Evolutionary conservation across 2,888 invertebrate genomes (phyloP).

Genomic region (Lathronympha strigana): DNA sequence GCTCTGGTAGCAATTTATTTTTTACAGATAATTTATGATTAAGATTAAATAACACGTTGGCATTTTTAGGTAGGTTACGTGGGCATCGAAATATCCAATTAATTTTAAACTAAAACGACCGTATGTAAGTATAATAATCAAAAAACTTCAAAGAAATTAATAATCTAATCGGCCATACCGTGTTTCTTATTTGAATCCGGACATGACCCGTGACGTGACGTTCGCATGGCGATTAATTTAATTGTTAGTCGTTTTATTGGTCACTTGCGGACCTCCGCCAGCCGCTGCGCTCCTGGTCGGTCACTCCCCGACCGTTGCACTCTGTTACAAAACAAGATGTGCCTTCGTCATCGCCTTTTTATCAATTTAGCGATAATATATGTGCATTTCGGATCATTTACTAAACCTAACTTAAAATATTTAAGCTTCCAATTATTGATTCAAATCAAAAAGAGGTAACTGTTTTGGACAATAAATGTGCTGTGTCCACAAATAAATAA

Average conservation of each 20-base stretch:
- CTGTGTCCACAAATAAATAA: constrained; percentile 55
- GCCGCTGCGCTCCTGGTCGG: constrained; percentile 67
- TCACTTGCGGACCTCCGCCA: constrained; percentile 57
- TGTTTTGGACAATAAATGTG: constrained; percentile 50
- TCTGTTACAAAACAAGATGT: constrained; percentile 75
- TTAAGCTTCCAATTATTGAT: constrained; percentile 77
- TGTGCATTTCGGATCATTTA: constrained; percentile 64
- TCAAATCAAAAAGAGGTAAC: constrained; percentile 61
- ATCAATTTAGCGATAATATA: constrained; percentile 72
- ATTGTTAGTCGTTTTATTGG: constrained; percentile 70
- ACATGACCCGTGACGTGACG: constrained; percentile 48
- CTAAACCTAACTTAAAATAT: constrained; percentile 66
- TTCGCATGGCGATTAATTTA: constrained; percentile 65
- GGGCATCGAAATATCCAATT: constrained; percentile 14
- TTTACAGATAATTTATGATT: constrained; percentile 13
- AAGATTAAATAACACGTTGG: constrained; percentile 18
- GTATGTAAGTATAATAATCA: constrained; percentile 46
- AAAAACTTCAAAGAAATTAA: constrained; percentile 56
- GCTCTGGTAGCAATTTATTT: constrained; percentile 19
- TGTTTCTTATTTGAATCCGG: constrained; percentile 58
- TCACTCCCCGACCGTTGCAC: constrained; percentile 74
- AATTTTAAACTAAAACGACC: constrained; percentile 38
- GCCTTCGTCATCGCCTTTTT: constrained; percentile 67
- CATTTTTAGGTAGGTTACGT: background rate
- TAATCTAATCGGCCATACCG: constrained; percentile 53